phyloP scores from a whole-genome alignment of 2,888 invertebrate genomes.

The Orchestes rusci region DNA sequence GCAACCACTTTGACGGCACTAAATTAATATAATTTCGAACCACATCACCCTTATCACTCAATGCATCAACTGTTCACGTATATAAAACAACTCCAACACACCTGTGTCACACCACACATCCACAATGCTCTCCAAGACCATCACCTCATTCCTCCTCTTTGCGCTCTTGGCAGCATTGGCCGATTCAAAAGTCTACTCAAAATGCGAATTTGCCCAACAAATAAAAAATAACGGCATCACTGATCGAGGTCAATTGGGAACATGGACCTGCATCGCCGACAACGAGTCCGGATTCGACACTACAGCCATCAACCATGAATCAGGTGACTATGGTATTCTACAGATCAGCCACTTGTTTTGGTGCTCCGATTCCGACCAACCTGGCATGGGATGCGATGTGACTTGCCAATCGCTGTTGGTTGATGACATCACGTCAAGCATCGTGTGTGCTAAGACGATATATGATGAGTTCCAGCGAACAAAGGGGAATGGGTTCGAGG shows the following conservation, averaged over 20 bases:
- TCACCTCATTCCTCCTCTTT: too few relatives aligned
- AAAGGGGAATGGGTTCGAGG: slow-evolving; percentile 13
- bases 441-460: slow-evolving; percentile 17
- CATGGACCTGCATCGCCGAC: slow-evolving; percentile 28
- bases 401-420: slow-evolving; percentile 21
- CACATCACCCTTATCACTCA: too few relatives aligned
- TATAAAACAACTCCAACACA: too few relatives aligned
- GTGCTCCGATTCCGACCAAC: slow-evolving; percentile 19
- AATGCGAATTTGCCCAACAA: slow-evolving; percentile 27
- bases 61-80: too few relatives aligned
- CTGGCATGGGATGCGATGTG: slow-evolving; percentile 20
- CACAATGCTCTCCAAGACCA: too few relatives aligned
- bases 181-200: slow-evolving; percentile 21
- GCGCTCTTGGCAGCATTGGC: too few relatives aligned
- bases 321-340: slow-evolving; percentile 28
- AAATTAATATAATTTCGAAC: too few relatives aligned
- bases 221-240: slow-evolving; percentile 49
- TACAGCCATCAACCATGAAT: slow-evolving; percentile 22
- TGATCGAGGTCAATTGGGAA: slow-evolving; percentile 28
- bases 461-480: slow-evolving; percentile 7
- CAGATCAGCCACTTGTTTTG: slow-evolving; percentile 29
- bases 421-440: slow-evolving; percentile 17
- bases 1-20: too few relatives aligned
- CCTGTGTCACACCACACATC: too few relatives aligned
- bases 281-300: slow-evolving; percentile 29